Evolutionary conservation across 2,888 invertebrate genomes (phyloP).

Genomic region (Anthophora plumipes): DNA sequence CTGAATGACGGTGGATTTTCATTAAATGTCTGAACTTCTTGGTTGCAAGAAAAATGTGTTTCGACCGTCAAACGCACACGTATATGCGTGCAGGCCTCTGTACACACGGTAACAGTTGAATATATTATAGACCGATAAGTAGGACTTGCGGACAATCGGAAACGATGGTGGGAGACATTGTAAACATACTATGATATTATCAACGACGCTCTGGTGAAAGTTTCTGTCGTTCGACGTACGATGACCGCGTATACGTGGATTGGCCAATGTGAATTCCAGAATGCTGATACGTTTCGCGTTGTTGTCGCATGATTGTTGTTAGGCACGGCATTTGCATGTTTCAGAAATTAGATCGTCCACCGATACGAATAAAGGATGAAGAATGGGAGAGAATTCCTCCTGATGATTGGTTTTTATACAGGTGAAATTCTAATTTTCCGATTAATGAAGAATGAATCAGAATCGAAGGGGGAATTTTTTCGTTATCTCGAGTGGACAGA

Average conservation of each 20-base stretch:
- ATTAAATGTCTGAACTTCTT: not conserved
- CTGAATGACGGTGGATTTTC: not conserved
- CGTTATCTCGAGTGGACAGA: no score
- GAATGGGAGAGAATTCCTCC: not conserved
- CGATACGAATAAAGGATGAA: no score
- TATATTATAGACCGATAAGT: constrained; percentile 43
- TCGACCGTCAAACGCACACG: not conserved
- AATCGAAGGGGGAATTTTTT: not conserved
- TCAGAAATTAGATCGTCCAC: constrained; percentile 19
- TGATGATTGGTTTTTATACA: no score
- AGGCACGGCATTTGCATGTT: constrained; percentile 15
- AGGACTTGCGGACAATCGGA: constrained; percentile 59
- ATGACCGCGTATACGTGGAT: constrained; percentile 40
- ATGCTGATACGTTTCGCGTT: constrained; percentile 45
- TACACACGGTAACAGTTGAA: constrained; percentile 23
- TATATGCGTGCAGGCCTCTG: not conserved
- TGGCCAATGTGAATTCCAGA: constrained; percentile 54
- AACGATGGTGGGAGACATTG: constrained; percentile 52
- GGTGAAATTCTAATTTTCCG: no score
- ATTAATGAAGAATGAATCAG: not conserved
- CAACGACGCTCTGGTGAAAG: constrained; percentile 67
- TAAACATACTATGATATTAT: constrained; percentile 65
- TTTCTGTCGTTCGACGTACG: constrained; percentile 53
- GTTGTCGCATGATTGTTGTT: constrained; percentile 2
- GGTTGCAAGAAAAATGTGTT: constrained; percentile 25